Percentiles rank a stretch among this genome's conserved stretches.
phyloP scores from a whole-genome alignment of 2,888 invertebrate genomes.

The Notocelia uddmanniana region DNA sequence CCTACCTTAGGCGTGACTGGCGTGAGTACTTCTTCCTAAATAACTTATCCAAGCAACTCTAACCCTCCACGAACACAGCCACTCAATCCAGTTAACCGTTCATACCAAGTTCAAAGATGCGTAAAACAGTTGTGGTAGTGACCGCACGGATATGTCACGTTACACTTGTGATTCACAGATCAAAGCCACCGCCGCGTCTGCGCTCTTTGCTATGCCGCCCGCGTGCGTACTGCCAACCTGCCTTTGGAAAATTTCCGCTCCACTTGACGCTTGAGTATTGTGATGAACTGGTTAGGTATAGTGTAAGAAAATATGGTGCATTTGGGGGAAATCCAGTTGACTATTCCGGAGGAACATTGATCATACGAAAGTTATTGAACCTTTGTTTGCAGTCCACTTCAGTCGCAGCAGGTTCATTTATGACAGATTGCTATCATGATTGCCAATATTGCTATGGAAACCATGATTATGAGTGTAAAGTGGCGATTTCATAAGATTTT shows the following conservation, averaged over 20 bases:
- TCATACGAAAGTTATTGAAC: neutral
- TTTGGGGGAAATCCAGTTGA: neutral
- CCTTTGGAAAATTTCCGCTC: conserved; percentile 70
- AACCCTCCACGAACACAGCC: conserved; percentile 3
- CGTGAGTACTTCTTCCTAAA: neutral
- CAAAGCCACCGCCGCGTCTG: conserved; percentile 64
- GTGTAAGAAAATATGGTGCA: conserved; percentile 10
- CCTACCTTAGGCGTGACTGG: neutral
- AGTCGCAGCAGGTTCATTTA: neutral
- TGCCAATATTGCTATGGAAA: no score
- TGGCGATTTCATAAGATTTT: no score
- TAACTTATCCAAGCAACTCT: conserved; percentile 16
- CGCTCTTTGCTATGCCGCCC: conserved; percentile 65
- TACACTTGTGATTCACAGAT: conserved; percentile 71
- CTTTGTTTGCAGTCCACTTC: neutral
- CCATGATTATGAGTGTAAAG: no score
- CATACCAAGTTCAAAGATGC: conserved; percentile 67
- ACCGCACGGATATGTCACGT: conserved; percentile 75
- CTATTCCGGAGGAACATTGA: neutral
- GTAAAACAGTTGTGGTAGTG: conserved; percentile 63
- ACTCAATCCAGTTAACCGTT: conserved; percentile 33
- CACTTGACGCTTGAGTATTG: conserved; percentile 58
- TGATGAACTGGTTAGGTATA: conserved; percentile 26
- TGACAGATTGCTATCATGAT: no score
- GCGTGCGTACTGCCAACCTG: conserved; percentile 62